Percentiles rank a stretch among this genome's conserved stretches.
These are phyloP conservation scores for Neoarius graeffei DNA, from an alignment of 2,113 vertebrate genomes.

Conservation along the genomic window DNA sequence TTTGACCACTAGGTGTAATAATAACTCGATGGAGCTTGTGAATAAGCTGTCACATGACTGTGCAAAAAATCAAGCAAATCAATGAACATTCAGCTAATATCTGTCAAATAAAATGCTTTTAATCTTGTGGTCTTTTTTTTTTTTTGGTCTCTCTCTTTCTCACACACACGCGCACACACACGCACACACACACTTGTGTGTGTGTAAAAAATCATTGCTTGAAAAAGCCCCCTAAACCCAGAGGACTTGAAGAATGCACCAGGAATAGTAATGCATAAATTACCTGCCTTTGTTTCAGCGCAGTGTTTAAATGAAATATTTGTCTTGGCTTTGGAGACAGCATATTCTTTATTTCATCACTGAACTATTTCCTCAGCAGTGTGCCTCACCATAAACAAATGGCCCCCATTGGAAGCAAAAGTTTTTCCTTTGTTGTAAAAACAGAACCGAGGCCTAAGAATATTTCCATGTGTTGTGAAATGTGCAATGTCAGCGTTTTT, in stretches of 20 bases:
- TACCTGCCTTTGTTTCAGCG: slow-evolving; percentile 14
- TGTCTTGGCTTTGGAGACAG: slow-evolving; percentile 7
- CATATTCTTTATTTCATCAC: not conserved
- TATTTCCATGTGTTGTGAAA: not conserved
- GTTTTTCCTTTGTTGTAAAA: not conserved
- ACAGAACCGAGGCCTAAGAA: not conserved
- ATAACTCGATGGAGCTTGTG: not conserved
- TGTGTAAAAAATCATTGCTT: not conserved
- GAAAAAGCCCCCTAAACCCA: not conserved
- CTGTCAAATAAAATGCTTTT: not conserved
- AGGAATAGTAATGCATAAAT: slow-evolving; percentile 14
- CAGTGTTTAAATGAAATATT: not conserved
- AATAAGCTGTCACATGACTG: too few relatives aligned
- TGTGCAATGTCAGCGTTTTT: not conserved
- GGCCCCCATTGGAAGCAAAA: not conserved
- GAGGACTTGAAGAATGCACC: not conserved
- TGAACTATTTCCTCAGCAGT: not conserved
- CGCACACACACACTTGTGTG: not conserved
- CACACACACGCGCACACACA: too few relatives aligned
- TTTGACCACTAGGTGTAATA: not conserved
- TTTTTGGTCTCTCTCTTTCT: not conserved
- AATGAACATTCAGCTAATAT: not conserved
- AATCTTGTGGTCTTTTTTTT: too few relatives aligned
- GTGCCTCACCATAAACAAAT: not conserved
- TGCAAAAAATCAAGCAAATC: not conserved